phyloP scores from a whole-genome alignment of 2,888 invertebrate genomes.

The Apantesis nais region DNA sequence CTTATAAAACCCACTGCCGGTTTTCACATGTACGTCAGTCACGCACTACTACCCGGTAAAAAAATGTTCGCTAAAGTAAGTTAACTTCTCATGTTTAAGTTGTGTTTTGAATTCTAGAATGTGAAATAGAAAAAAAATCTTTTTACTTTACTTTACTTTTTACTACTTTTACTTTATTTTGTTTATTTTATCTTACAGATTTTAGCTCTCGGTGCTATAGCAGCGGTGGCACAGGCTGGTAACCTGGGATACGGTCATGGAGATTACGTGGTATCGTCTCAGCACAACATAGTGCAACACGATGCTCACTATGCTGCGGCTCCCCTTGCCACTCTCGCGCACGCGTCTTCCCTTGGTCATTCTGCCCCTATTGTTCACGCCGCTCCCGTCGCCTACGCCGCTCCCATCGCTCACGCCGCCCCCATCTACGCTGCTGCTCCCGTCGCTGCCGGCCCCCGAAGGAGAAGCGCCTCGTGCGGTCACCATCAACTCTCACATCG shows the following conservation, averaged over 20 bases:
- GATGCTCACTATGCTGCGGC: constrained; percentile 45
- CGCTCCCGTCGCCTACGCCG: constrained; percentile 48
- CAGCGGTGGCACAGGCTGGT: constrained; percentile 82
- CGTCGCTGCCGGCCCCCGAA: constrained; percentile 19
- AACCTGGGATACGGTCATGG: constrained; percentile 61
- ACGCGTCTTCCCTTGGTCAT: constrained; percentile 52
- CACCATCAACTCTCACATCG: constrained; percentile 29
- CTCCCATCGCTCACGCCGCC: constrained; percentile 49
- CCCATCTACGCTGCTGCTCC: constrained; percentile 49
- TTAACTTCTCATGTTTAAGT: constrained; percentile 46
- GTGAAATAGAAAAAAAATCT: constrained; percentile 1
- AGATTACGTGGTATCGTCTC: constrained; percentile 42
- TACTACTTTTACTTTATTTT: no score
- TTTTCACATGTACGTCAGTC: constrained; percentile 79
- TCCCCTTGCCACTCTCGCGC: constrained; percentile 40
- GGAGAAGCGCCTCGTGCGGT: constrained; percentile 31
- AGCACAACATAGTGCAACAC: constrained; percentile 54
- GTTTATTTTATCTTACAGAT: constrained; percentile 60
- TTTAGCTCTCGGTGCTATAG: constrained; percentile 67
- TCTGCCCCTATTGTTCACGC: constrained; percentile 29
- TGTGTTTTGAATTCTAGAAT: constrained; percentile 37
- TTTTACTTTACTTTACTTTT: no score
- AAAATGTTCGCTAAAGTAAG: constrained; percentile 83
- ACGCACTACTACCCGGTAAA: constrained; percentile 71
- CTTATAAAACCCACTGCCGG: constrained; percentile 80